Base-by-base conservation (phyloP, 2,797 vertebrate species). In the Diglossa cyanea region DNA sequence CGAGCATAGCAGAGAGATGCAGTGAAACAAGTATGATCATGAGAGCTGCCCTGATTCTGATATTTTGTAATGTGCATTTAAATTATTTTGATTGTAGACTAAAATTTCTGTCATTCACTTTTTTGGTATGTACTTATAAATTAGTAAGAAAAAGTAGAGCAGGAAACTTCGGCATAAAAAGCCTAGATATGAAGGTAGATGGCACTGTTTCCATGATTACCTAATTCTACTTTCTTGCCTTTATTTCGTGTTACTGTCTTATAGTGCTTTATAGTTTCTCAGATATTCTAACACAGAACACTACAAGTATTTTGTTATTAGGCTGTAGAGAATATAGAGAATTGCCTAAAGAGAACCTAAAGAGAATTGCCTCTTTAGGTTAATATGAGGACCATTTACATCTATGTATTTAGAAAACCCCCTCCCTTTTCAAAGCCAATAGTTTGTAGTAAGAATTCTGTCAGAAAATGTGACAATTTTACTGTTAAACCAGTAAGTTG, bases 331-430 rank as follows among this genome's bases (percentile, higher is more conserved):
- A 48, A 62, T 73, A n/a, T 28, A 17, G 42, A 42, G 42, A 42
- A 17, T 17, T 42, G 40, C 17, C 40, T 42, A 42, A 42, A 42
- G 40, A 42, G 40, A 42, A 42, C 17, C 40, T 42, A 17, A 42
- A 42, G 40, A 42, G 40, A 40, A 45, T 87, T 79, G 7, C 25
- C 6, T 51, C 24, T 51, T 74, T 73, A 11, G 74, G 53, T 71
- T 71, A 58, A 13, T 72, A 20, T 42, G 33, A 48, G 14, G 17
- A n/a, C 12, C 8, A 25, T 58, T 82, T 60, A 42, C 24, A 7
- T 66, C 73, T 76, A 39, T n/a, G 7, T 42, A 17, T 33, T 57
- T 5, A 4, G 25, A 50, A 37, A 2, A 44, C 1, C 0, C 0
- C 4, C 73, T 68, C 7, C 3, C 7, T 85, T 74, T 71, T 60